These are phyloP conservation scores for Loripinus fragilis DNA, from an alignment of 2,888 invertebrate genomes.

Conservation along the genomic window DNA sequence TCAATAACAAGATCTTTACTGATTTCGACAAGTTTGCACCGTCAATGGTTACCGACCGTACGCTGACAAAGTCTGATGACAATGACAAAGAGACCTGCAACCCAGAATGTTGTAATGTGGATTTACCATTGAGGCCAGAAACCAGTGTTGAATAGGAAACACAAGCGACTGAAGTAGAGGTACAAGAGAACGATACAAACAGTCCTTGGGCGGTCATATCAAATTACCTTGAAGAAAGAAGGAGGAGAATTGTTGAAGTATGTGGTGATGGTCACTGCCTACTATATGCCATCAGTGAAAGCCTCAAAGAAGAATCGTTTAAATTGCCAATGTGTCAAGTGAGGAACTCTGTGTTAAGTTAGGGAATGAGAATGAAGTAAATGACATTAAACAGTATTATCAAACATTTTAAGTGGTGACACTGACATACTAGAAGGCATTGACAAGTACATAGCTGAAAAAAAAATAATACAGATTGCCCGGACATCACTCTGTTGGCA, in stretches of 20 bases:
- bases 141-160: background rate
- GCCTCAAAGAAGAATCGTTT: no score
- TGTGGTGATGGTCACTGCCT: no score
- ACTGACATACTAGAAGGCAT: no score
- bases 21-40: conserved; percentile 34
- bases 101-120: background rate
- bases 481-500: no score
- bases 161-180: background rate
- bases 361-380: background rate
- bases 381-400: background rate
- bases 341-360: background rate
- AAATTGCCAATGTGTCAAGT: background rate
- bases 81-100: conserved; percentile 18
- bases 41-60: conserved; percentile 23
- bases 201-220: background rate
- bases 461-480: no score
- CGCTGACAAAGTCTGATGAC: no score
- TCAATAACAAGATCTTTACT: conserved; percentile 34
- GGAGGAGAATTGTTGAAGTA: no score
- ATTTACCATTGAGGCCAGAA: no score
- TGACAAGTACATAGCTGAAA: no score
- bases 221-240: background rate
- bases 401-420: background rate
- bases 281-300: no score
- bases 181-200: no score